Conservation (phyloP, 2,797 vertebrate species). For the Sparus aurata region DNA sequence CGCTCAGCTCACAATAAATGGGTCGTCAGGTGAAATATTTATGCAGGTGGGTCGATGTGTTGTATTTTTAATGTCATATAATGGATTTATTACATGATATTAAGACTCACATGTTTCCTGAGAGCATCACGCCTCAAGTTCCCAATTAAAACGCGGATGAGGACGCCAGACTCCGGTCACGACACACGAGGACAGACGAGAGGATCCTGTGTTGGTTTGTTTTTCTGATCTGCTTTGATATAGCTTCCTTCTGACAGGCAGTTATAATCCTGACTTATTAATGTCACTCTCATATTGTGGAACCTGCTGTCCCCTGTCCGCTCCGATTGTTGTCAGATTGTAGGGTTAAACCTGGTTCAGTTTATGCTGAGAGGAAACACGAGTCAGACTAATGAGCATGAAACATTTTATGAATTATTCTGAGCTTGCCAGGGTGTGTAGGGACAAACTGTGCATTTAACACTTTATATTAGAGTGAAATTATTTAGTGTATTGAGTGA, state of each 20-base stretch:
- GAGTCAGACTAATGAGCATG: constrained; percentile 4
- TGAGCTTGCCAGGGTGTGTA: neutral
- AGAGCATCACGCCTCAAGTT: neutral
- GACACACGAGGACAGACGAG: neutral
- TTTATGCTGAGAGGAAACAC: neutral
- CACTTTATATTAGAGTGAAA: neutral
- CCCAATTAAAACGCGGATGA: constrained; percentile 9
- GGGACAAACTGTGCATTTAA: neutral
- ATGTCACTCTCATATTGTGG: constrained; percentile 54
- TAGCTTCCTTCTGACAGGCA: constrained; percentile 50
- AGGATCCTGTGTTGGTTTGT: neutral
- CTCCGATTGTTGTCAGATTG: constrained; percentile 27
- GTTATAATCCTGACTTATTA: constrained; percentile 57
- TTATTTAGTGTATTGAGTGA: neutral
- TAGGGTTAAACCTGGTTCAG: neutral
- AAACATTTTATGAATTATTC: constrained; percentile 9
- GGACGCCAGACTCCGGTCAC: neutral
- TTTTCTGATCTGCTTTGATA: constrained; percentile 25
- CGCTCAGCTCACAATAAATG: constrained; percentile 70
- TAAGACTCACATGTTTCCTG: constrained; percentile 34
- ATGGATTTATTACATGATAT: constrained; percentile 73
- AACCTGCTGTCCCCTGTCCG: constrained; percentile 41
- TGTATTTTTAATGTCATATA: constrained; percentile 76
- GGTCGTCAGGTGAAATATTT: constrained; percentile 77
- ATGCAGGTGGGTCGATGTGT: constrained; percentile 63